Evolutionary conservation across 2,797 vertebrate species (phyloP).

Genomic region (Echiichthys vipera): DNA sequence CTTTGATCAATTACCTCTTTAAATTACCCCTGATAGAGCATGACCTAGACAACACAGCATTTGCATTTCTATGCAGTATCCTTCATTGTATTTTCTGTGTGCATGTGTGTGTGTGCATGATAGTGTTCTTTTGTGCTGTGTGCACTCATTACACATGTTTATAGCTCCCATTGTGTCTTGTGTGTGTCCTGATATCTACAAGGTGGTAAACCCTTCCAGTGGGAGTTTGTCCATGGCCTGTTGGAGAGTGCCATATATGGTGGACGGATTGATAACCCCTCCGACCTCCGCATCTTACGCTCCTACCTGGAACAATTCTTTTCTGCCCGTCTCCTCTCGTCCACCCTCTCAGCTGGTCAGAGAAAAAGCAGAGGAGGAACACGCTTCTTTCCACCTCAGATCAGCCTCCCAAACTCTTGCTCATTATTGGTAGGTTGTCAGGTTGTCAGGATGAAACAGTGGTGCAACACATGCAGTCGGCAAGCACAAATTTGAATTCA

Average conservation of each 20-base stretch:
- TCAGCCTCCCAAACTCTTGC: conserved; percentile 92
- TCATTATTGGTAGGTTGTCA: conserved; percentile 88
- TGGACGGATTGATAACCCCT: conserved; percentile 94
- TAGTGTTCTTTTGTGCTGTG: conserved; percentile 8
- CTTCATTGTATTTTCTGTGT: not conserved
- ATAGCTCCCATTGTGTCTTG: conserved; percentile 3
- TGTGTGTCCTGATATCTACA: conserved; percentile 49
- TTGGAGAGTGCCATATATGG: conserved; percentile 97
- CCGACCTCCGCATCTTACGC: conserved; percentile 93
- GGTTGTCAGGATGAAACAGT: conserved; percentile 4
- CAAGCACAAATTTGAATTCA: not conserved
- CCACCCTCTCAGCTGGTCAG: conserved; percentile 72
- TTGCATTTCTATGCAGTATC: conserved; percentile 10
- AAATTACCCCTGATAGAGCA: conserved; percentile 4
- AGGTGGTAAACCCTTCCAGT: conserved; percentile 91
- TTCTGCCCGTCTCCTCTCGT: conserved; percentile 84
- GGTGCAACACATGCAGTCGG: not conserved
- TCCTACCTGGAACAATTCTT: conserved; percentile 97
- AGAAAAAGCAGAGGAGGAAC: conserved; percentile 82
- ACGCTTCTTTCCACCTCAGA: conserved; percentile 83
- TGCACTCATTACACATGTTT: not conserved
- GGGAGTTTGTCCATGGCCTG: conserved; percentile 95
- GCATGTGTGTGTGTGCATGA: not conserved
- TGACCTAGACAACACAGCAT: not conserved
- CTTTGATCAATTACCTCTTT: conserved; percentile 39